Percentiles rank a stretch among this genome's conserved stretches.
phyloP scores from a whole-genome alignment of 1,140 invertebrate species.

The Tetramorium simillimum region DNA sequence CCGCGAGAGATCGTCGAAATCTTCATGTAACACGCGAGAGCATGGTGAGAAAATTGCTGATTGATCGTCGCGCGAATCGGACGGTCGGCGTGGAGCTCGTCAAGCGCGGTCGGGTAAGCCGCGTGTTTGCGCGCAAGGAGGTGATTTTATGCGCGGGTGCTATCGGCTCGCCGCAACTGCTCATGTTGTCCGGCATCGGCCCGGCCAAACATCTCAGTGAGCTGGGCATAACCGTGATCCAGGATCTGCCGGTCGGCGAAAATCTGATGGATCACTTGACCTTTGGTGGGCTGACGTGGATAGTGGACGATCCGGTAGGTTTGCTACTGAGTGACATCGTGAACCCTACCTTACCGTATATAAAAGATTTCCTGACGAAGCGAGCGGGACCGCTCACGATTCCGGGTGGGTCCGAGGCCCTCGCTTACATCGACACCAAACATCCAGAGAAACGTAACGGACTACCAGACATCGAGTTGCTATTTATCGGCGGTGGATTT shows the following conservation, averaged over 20 bases:
- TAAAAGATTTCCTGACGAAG: conserved; percentile 85
- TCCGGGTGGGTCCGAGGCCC: conserved; percentile 92
- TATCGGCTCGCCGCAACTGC: conserved; percentile 91
- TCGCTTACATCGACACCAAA: conserved; percentile 91
- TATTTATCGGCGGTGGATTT: conserved; percentile 87
- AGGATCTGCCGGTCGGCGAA: conserved; percentile 91
- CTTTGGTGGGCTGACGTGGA: conserved; percentile 89
- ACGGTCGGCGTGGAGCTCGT: conserved; percentile 89
- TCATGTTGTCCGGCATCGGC: conserved; percentile 94
- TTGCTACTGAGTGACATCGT: conserved; percentile 54
- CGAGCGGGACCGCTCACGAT: conserved; percentile 90
- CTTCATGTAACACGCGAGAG: conserved; percentile 88
- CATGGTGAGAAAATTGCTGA: conserved; percentile 90
- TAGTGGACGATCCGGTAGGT: conserved; percentile 86
- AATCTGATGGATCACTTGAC: conserved; percentile 93
- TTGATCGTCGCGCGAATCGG: conserved; percentile 87
- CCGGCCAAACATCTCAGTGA: conserved; percentile 89
- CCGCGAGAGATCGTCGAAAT: conserved; percentile 87
- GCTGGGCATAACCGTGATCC: conserved; percentile 87
- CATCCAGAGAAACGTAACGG: conserved; percentile 87
- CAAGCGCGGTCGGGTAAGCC: conserved; percentile 85
- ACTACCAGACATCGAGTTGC: conserved; percentile 91
- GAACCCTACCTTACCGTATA: conserved; percentile 75
- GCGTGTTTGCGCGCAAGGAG: conserved; percentile 89
- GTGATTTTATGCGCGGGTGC: conserved; percentile 92